Base-by-base conservation (phyloP, 2,113 vertebrate species). In the Plotosus lineatus region DNA sequence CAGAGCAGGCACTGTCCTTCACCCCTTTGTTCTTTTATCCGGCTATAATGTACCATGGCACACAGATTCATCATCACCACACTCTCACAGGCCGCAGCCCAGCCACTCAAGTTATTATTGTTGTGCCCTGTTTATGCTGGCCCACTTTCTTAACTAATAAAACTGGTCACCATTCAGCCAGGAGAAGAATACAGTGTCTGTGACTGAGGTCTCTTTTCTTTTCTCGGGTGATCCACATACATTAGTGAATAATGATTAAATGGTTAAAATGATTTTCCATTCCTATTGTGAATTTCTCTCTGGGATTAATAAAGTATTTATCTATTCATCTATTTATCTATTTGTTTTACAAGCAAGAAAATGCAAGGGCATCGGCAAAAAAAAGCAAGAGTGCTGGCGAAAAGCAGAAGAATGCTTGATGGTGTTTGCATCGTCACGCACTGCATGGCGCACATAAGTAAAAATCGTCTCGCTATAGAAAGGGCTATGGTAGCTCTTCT, bases 1-100 rank as follows among this genome's bases (percentile, higher is more conserved):
- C 91, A 89, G 90, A 90, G 89, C 92, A 92, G 93, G 91, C 93
- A 93, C 93, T 90, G 94, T 95, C 94, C 94, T 96, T 95, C 94
- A 95, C 93, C 94, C 91, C 91, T 93, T 93, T 94, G 90, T 94
- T 94, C 93, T 91, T 92, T 92, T 92, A 91, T 86, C 86, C 87
- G 42, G 19, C 66, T 78, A 87, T 86, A 86, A 87, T 87, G 86
- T 83, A 86, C 84, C 83, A 51, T 84, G 81, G 84, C 84, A 87
- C 81, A 80, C 23, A 87, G 84, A 88, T 86, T 86, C 86, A 88
- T 88, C 86, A 88, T 86, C 60, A 65, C 66, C 68, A 92, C 93
- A 87, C 94, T 93, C 92, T 89, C 92, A 91, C 91, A 92, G 83
- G 81, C 83, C 80, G 81, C 60, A 80, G 83, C 83, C 81, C 71